phyloP scores from a whole-genome alignment of 2,113 vertebrate genomes.

The Ceuthmochares aereus region DNA sequence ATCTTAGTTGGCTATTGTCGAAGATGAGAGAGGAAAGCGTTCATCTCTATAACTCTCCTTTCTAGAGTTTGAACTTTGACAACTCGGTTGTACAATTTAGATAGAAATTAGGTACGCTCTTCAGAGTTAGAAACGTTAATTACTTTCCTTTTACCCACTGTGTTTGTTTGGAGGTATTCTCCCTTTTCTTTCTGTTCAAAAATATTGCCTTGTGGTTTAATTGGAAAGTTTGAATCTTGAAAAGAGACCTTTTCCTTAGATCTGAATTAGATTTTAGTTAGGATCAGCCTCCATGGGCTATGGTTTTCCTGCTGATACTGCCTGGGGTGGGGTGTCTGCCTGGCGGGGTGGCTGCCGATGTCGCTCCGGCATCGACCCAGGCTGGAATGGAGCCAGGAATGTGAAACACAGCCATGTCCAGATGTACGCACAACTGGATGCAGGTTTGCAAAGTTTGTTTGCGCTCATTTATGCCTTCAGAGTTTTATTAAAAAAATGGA shows the following conservation, averaged over 20 bases:
- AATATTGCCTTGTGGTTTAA: background rate
- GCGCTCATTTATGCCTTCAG: background rate
- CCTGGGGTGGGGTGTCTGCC: background rate
- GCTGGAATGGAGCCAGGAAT: background rate
- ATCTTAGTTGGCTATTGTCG: background rate
- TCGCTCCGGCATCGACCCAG: background rate
- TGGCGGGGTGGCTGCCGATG: background rate
- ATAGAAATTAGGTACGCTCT: background rate
- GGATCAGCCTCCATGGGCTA: background rate
- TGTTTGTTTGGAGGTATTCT: background rate
- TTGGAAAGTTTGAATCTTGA: background rate
- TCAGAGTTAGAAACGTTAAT: background rate
- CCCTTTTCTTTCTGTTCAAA: background rate
- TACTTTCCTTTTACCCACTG: background rate
- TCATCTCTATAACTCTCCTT: background rate
- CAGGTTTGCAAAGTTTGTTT: background rate
- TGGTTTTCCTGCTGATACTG: background rate
- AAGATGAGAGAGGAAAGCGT: background rate
- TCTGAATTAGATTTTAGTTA: background rate
- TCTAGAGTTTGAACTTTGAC: background rate
- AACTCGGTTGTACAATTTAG: rapidly evolving
- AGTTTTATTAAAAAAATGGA: background rate
- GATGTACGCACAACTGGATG: background rate
- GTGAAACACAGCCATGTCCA: slow-evolving; percentile 46
- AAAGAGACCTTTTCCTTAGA: background rate